phyloP scores from a whole-genome alignment of 2,888 invertebrate species.

The Heliconius sara region DNA sequence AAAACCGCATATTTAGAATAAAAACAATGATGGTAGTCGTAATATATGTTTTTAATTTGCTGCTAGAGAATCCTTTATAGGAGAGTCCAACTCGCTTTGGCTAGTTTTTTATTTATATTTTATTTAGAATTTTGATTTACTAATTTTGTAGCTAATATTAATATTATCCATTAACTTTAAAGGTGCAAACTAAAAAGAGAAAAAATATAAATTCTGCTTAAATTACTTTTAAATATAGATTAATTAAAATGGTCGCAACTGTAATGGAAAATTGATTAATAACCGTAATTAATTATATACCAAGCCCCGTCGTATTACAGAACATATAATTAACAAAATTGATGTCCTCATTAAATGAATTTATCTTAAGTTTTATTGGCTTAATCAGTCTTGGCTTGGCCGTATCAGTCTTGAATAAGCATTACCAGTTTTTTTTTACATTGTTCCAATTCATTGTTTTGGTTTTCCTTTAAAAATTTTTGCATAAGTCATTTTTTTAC shows the following conservation, averaged over 20 bases:
- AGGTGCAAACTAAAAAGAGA: too few species aligned
- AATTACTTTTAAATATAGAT: background rate
- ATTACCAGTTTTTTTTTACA: background rate
- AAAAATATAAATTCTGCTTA: background rate
- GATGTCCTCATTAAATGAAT: constrained; percentile 10
- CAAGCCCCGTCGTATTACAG: constrained; percentile 3
- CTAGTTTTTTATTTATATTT: too few species aligned
- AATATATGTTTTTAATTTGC: too few species aligned
- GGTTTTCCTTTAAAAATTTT: background rate
- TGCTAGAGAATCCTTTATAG: too few species aligned
- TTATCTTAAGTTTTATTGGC: constrained; percentile 8
- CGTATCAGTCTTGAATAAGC: background rate
- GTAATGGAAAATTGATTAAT: constrained; percentile 12
- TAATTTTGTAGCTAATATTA: background rate
- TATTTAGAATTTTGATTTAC: too few species aligned
- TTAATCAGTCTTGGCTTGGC: background rate
- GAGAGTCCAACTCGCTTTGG: too few species aligned
- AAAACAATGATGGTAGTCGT: too few species aligned
- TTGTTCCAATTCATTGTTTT: background rate
- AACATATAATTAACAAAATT: constrained; percentile 27
- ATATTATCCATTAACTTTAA: too few species aligned
- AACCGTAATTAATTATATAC: constrained; percentile 20
- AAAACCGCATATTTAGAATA: too few species aligned
- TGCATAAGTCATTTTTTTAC: background rate
- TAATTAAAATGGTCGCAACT: constrained; percentile 17